Conservation (phyloP, 2,888 invertebrate genomes). For the Congeria kusceri region DNA sequence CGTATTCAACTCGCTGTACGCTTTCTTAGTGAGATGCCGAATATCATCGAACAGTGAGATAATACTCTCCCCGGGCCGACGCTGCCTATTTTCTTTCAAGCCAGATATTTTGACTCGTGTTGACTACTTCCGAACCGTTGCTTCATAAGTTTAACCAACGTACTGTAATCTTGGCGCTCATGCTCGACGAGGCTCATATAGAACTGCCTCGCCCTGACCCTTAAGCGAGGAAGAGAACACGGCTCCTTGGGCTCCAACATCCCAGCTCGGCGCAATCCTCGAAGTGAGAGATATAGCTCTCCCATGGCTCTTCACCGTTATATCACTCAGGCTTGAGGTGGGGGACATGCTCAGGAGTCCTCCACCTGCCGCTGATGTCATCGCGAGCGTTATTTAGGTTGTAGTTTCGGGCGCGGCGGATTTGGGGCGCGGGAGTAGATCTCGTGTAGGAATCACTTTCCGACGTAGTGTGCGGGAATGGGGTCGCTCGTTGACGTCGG, state of each 20-base stretch:
- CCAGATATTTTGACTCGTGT: neutral
- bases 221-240: neutral
- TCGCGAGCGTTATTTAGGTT: too few species aligned
- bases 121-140: slow-evolving; percentile 7
- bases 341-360: too few species aligned
- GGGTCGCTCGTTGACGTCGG: too few species aligned
- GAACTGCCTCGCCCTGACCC: slow-evolving; percentile 3
- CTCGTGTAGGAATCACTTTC: too few species aligned
- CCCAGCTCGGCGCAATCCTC: slow-evolving; percentile 19
- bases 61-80: slow-evolving; percentile 19
- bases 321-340: too few species aligned
- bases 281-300: too few species aligned
- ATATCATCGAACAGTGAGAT: slow-evolving; percentile 41
- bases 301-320: neutral
- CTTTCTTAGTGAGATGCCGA: slow-evolving; percentile 41
- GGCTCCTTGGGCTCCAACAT: neutral
- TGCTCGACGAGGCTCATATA: slow-evolving; percentile 8
- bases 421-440: too few species aligned
- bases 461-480: too few species aligned
- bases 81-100: slow-evolving; percentile 2
- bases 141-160: neutral
- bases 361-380: too few species aligned
- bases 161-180: neutral
- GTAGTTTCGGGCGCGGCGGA: too few species aligned
- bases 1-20: slow-evolving; percentile 31